Evolutionary conservation across 2,113 vertebrate species (phyloP).

Genomic region (Polyodon spathula): DNA sequence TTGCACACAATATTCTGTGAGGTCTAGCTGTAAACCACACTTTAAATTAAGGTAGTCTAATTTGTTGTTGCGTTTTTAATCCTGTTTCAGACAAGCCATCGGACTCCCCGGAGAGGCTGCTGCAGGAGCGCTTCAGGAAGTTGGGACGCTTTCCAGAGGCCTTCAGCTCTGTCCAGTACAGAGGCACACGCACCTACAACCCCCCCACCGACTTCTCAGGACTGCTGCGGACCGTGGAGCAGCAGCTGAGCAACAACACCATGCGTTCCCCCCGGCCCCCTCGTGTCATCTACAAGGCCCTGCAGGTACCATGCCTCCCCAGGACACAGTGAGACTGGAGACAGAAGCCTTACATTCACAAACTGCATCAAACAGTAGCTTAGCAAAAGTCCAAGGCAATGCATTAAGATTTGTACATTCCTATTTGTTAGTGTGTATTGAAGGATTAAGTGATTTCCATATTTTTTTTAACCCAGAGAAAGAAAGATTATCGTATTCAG

Average conservation of each 20-base stretch:
- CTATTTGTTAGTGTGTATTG: no score
- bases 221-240: conserved; percentile 77
- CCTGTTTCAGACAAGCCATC: conserved; percentile 75
- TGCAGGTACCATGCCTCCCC: conserved; percentile 63
- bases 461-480: no score
- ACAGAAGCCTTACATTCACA: no score
- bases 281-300: conserved; percentile 85
- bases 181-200: conserved; percentile 92
- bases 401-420: no score
- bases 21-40: no score
- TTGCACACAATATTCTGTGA: no score
- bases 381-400: no score
- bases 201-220: conserved; percentile 95
- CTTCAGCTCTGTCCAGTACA: conserved; percentile 96
- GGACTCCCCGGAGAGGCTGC: conserved; percentile 83
- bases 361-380: no score
- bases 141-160: conserved; percentile 88
- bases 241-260: conserved; percentile 89
- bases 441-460: no score
- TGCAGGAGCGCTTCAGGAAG: conserved; percentile 93
- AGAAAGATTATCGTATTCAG: no score
- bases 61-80: no score
- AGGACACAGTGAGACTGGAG: neutral
- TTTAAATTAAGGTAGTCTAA: no score
- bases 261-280: conserved; percentile 89